phyloP scores from a whole-genome alignment of 2,113 vertebrate genomes.

The Ariopsis seemanni region DNA sequence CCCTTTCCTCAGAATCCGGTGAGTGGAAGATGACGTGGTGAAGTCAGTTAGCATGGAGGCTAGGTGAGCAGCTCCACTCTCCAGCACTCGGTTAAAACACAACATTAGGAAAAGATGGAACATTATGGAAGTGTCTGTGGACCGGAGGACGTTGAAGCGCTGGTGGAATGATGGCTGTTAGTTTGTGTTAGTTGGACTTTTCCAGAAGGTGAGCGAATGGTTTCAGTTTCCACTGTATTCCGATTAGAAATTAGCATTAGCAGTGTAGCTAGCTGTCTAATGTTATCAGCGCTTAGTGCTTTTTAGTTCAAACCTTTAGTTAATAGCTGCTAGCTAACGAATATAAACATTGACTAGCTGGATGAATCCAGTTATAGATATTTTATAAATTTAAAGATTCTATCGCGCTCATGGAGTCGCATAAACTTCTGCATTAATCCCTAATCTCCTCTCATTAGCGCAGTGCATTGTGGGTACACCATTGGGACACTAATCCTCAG shows the following conservation, averaged over 20 bases:
- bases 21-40: slow-evolving; percentile 67
- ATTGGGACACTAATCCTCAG: not conserved
- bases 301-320: not conserved
- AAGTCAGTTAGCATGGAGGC: slow-evolving; percentile 56
- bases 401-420: not conserved
- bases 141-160: not conserved
- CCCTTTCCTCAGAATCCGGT: slow-evolving; percentile 53
- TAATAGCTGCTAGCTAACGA: not conserved
- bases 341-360: not conserved
- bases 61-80: slow-evolving; percentile 47
- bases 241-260: not conserved
- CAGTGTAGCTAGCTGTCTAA: not conserved
- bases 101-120: not conserved
- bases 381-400: not conserved
- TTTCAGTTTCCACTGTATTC: not conserved
- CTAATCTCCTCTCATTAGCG: not conserved
- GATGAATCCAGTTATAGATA: not conserved
- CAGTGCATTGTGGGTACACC: not conserved
- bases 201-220: not conserved
- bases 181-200: not conserved
- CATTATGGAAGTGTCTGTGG: not conserved
- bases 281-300: not conserved
- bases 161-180: not conserved
- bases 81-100: not conserved
- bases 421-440: not conserved